These are phyloP conservation scores for Pyrocephalus nanus DNA, from an alignment of 2,797 vertebrate species.

Conservation along the genomic window DNA sequence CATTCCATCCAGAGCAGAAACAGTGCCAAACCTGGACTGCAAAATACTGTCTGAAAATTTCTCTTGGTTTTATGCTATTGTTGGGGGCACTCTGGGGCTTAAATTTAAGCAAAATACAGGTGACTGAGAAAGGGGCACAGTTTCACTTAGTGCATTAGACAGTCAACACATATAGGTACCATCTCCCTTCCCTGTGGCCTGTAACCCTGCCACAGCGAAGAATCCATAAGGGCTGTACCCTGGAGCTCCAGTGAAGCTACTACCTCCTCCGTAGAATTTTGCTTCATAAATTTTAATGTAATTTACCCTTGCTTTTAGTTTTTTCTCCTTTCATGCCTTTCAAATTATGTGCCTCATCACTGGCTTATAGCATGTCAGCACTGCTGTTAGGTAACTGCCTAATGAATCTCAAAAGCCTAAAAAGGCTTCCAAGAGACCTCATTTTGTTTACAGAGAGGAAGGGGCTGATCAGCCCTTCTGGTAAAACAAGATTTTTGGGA, in stretches of 20 bases:
- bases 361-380: neutral
- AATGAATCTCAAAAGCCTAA: constrained; percentile 7
- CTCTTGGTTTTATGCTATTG: neutral
- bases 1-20: neutral
- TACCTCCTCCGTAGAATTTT: neutral
- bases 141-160: neutral
- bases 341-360: neutral
- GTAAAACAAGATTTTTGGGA: neutral
- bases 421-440: neutral
- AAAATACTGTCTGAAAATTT: neutral
- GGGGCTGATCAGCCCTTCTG: neutral
- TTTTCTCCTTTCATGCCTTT: neutral
- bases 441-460: constrained; percentile 12
- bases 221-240: neutral
- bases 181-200: neutral
- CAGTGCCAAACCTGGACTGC: neutral
- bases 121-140: neutral
- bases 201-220: neutral
- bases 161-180: neutral
- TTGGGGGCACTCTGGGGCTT: neutral
- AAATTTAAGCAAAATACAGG: neutral
- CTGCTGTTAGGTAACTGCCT: neutral
- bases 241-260: neutral
- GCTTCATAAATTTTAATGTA: neutral
- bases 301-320: neutral